These are phyloP conservation scores for Ateles fusciceps DNA, from an alignment of 2,797 vertebrate genomes.

Conservation along the genomic window DNA sequence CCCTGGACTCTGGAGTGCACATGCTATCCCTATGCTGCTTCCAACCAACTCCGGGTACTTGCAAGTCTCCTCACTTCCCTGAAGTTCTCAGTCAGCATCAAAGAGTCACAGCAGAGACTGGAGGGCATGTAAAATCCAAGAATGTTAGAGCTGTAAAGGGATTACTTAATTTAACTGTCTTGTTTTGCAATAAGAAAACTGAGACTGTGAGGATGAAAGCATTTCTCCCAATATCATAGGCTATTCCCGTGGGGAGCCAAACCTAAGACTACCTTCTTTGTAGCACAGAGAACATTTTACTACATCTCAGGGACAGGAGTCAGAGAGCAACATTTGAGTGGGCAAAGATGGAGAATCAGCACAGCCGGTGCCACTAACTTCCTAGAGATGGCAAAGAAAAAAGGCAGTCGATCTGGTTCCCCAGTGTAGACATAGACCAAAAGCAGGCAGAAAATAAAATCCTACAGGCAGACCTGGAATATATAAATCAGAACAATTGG, in stretches of 20 bases:
- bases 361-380: neutral
- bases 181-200: neutral
- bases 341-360: neutral
- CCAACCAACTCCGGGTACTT: neutral
- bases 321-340: fast-evolving
- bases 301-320: neutral
- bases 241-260: neutral
- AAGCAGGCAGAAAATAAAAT: slow-evolving; percentile 56
- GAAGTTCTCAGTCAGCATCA: neutral
- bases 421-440: neutral
- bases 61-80: neutral
- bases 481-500: slow-evolving; percentile 75
- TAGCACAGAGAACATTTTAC: neutral
- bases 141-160: neutral
- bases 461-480: slow-evolving; percentile 61
- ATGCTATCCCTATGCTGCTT: neutral
- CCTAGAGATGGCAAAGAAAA: neutral
- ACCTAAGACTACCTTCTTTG: neutral
- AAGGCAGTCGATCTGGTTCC: neutral
- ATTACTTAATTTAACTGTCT: neutral
- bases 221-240: neutral
- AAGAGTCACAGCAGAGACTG: neutral
- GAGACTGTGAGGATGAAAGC: neutral
- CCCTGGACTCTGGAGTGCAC: no score
- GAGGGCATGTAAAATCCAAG: neutral